Evolutionary conservation across 2,113 vertebrate species (phyloP).

Genomic region (Xiphorhynchus elegans): DNA sequence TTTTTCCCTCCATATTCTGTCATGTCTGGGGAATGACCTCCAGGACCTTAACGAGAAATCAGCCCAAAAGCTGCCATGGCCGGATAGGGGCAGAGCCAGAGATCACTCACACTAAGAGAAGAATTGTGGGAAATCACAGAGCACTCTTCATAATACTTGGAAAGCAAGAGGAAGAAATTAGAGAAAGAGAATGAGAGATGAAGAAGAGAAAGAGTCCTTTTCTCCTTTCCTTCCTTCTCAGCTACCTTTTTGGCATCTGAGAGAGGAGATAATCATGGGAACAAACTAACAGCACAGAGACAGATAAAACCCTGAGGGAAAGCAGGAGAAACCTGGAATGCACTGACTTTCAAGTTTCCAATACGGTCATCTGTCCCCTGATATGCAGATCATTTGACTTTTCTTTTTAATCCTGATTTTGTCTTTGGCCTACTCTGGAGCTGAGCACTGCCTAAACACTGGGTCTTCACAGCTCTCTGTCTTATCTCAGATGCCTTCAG

Average conservation of each 20-base stretch:
- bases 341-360: background rate
- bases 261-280: background rate
- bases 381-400: background rate
- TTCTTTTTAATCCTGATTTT: background rate
- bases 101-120: background rate
- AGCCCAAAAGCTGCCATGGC: background rate
- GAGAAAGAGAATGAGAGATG: background rate
- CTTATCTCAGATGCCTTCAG: background rate
- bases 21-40: background rate
- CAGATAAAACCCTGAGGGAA: background rate
- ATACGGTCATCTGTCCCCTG: accelerated
- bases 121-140: background rate
- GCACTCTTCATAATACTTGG: background rate
- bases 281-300: background rate
- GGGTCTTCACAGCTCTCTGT: background rate
- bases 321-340: background rate
- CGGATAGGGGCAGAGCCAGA: background rate
- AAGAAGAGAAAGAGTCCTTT: background rate
- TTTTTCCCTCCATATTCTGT: background rate
- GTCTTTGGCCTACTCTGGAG: background rate
- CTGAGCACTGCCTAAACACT: background rate
- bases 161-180: background rate
- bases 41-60: background rate
- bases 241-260: background rate
- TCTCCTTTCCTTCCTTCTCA: background rate